Evolutionary conservation across 2,888 invertebrate species (phyloP), one percentile per base, ranked within the genome.

Genomic region (Metalampra italica): DNA sequence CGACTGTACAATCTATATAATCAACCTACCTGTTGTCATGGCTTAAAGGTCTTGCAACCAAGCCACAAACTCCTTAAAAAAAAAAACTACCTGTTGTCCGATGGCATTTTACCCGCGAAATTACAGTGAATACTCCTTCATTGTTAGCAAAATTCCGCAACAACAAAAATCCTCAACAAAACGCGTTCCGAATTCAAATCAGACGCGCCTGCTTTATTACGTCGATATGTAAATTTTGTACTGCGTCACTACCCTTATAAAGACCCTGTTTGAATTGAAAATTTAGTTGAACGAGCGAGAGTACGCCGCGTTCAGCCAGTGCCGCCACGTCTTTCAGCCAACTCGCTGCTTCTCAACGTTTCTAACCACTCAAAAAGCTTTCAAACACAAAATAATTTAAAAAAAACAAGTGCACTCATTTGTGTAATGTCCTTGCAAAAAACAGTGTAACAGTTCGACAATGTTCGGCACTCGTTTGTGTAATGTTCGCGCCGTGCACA

Each of bases 251-350:
- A 87, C 89, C 87, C 89, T 88, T 87, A 88, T 84, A 88, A 85
- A 88, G 86, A 81, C 87, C 86, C 82, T 82, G 85, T 82, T 86
- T 88, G 89, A 89, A 88, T 89, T 87, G 86, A 88, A 88, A 89
- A 88, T 89, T 87, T 85, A 78, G 85, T 83, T 78, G 81, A 82
- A 81, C 82, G 81, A 77, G 77, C 78, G 82, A 80, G 83, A 80
- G 77, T 75, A 76, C 72, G 76, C 75, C 73, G 68, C 71, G 62
- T 78, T 76, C 82, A 76, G 82, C 78, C 87, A 89, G 89, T 89
- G 75, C 69, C 70, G 78, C 82, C 62, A 85, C 85, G 89, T 83
- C 89, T 87, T 86, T 86, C 88, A 88, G 85, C 68, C 79, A 82
- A 83, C 78, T 73, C 82, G 75, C 84, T 80, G 80, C 82, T 74